Percentiles rank a stretch among this genome's conserved stretches.
phyloP scores from a whole-genome alignment of 2,888 invertebrate species.

The Ganaspis brasiliensis region DNA sequence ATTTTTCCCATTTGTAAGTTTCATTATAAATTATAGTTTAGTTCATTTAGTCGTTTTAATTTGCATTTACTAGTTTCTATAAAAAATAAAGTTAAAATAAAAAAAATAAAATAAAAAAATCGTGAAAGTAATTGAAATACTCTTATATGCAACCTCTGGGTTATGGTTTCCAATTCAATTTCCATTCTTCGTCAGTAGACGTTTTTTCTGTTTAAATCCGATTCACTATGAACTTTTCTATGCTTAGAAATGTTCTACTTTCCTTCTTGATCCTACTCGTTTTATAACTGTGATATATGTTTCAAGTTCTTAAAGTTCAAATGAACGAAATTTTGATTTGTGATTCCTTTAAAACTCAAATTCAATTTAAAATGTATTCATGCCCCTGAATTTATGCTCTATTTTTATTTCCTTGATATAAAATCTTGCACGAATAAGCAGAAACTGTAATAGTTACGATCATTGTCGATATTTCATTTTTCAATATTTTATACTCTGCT shows the following conservation, averaged over 20 bases:
- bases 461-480: no score
- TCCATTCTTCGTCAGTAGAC: neutral
- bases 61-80: neutral
- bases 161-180: neutral
- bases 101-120: neutral
- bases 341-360: neutral
- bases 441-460: no score
- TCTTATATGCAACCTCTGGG: neutral
- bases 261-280: neutral
- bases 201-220: neutral
- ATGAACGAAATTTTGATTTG: neutral
- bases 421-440: no score
- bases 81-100: neutral
- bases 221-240: constrained; percentile 7
- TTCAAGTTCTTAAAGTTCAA: neutral
- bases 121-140: neutral
- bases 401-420: no score
- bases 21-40: no score
- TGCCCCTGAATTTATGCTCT: no score
- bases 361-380: neutral
- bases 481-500: no score
- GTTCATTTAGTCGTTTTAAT: no score
- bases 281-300: constrained; percentile 5
- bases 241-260: constrained; percentile 11
- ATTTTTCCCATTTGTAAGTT: no score